Evolutionary conservation across 2,888 invertebrate genomes (phyloP).

Genomic region (Cheilosia soror): DNA sequence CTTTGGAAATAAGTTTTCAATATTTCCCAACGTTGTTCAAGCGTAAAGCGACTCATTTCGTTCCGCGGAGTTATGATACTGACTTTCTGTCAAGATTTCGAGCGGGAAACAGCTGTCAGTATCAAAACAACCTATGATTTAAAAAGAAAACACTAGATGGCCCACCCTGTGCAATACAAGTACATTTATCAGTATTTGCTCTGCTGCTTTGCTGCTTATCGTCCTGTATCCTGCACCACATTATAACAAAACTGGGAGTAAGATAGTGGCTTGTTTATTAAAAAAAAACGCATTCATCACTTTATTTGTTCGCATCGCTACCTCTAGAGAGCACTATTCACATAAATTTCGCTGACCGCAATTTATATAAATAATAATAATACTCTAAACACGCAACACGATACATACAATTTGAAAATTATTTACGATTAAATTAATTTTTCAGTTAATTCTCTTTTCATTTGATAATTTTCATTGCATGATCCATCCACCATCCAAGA

Average conservation of each 20-base stretch:
- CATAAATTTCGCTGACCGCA: conserved; percentile 26
- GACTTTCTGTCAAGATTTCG: no score
- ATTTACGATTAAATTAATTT: conserved; percentile 65
- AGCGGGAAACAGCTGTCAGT: no score
- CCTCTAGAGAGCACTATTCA: conserved; percentile 28
- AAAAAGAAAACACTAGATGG: no score
- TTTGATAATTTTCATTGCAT: conserved; percentile 74
- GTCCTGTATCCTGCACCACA: not conserved
- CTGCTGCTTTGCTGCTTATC: not conserved
- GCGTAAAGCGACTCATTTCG: no score
- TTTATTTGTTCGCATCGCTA: conserved; percentile 2
- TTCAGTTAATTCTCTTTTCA: conserved; percentile 70
- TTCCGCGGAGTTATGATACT: no score
- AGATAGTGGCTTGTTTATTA: not conserved
- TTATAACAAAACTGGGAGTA: conserved; percentile 2
- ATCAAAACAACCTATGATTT: no score
- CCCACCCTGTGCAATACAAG: no score
- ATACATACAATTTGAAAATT: conserved; percentile 53
- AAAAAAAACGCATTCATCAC: not conserved
- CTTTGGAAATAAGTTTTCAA: no score
- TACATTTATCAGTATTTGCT: not conserved
- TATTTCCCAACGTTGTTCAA: no score
- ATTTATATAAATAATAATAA: not conserved
- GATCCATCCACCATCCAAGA: conserved; percentile 67
- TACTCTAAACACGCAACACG: conserved; percentile 57